Evolutionary conservation across 1,140 invertebrate species (phyloP).

Genomic region (Sogatella furcifera): DNA sequence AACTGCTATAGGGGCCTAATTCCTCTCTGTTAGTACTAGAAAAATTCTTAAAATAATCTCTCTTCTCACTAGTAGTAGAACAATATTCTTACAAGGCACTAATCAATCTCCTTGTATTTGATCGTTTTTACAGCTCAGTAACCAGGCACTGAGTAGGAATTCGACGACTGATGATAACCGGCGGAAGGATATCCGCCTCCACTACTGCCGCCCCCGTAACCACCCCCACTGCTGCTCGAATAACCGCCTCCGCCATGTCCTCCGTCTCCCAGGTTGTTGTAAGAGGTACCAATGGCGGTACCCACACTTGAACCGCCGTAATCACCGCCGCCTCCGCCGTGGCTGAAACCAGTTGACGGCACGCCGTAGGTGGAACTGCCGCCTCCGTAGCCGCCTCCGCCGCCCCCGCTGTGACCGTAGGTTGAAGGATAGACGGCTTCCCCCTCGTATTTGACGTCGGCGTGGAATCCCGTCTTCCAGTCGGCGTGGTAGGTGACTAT

Average conservation of each 20-base stretch:
- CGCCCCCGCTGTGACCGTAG: conserved; percentile 24
- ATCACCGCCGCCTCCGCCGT: conserved; percentile 8
- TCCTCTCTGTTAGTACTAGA: too few relatives aligned
- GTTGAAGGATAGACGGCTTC: conserved; percentile 51
- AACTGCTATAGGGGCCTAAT: too few relatives aligned
- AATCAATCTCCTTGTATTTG: too few relatives aligned
- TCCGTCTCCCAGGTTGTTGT: background rate
- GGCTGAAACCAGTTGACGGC: conserved; percentile 5
- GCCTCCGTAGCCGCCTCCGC: conserved; percentile 4
- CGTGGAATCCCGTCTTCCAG: conserved; percentile 65
- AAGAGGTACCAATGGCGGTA: background rate
- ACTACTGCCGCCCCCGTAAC: background rate
- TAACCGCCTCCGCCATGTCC: background rate
- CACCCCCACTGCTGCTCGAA: too few relatives aligned
- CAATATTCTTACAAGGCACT: too few relatives aligned
- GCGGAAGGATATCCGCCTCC: too few relatives aligned
- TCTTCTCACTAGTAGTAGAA: too few relatives aligned
- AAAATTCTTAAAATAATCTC: too few relatives aligned
- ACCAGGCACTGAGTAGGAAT: too few relatives aligned
- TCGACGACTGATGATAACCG: too few relatives aligned
- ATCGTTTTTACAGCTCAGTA: too few relatives aligned
- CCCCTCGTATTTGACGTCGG: conserved; percentile 66
- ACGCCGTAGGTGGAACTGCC: conserved; percentile 1
- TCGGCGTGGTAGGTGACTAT: conserved; percentile 66
- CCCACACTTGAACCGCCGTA: background rate